phyloP scores from a whole-genome alignment of 2,113 vertebrate genomes.

The Psittacara wagleri region DNA sequence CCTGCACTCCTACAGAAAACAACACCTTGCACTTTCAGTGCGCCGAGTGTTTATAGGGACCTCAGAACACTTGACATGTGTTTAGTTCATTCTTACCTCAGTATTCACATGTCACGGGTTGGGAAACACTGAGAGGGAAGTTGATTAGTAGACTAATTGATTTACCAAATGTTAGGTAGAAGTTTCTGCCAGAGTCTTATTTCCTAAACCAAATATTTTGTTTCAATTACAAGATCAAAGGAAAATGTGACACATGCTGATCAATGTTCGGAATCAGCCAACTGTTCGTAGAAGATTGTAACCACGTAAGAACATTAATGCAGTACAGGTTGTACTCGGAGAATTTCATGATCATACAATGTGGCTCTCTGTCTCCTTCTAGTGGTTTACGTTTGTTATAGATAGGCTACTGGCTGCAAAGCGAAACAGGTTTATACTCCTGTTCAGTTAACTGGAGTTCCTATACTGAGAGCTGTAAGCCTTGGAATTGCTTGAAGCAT shows the following conservation, averaged over 20 bases:
- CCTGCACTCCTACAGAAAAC: not conserved
- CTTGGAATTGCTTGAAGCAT: not conserved
- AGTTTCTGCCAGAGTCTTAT: not conserved
- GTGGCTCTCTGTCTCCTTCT: slow-evolving; percentile 45
- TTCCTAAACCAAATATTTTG: slow-evolving; percentile 8
- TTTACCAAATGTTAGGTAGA: not conserved
- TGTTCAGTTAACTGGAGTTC: not conserved
- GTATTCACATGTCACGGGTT: not conserved
- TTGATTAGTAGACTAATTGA: not conserved
- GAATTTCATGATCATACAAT: not conserved
- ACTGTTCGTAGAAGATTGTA: not conserved
- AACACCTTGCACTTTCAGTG: not conserved
- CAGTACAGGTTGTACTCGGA: not conserved
- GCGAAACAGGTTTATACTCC: not conserved
- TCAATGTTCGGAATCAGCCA: not conserved
- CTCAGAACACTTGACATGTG: not conserved
- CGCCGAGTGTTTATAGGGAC: not conserved
- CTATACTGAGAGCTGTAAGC: not conserved
- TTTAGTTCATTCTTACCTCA: not conserved
- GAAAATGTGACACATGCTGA: not conserved
- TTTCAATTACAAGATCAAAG: slow-evolving; percentile 37
- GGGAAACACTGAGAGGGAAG: not conserved
- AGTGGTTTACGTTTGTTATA: not conserved
- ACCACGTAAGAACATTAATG: not conserved
- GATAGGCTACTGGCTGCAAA: not conserved